These are phyloP conservation scores for Scaptomyza flava DNA, from an alignment of 2,888 invertebrate species.

Conservation along the genomic window DNA sequence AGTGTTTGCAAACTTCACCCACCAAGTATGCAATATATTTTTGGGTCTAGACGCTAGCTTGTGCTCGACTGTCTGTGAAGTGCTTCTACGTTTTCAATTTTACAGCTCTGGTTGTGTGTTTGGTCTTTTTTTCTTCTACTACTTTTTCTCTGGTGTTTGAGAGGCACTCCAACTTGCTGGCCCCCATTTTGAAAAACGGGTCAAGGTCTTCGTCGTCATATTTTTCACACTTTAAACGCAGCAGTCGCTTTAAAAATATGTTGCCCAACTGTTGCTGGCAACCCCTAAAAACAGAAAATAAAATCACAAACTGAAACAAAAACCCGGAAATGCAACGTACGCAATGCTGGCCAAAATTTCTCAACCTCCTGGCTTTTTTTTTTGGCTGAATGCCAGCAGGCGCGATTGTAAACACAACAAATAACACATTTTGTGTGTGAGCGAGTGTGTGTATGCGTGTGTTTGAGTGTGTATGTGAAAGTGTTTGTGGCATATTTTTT, in stretches of 20 bases:
- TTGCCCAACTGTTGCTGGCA: constrained; percentile 66
- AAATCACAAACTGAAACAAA: constrained; percentile 18
- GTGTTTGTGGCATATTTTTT: constrained; percentile 66
- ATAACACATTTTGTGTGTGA: constrained; percentile 58
- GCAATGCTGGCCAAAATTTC: constrained; percentile 42
- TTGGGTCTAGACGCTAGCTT: constrained; percentile 66
- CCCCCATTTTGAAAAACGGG: constrained; percentile 44
- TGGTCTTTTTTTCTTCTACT: not conserved
- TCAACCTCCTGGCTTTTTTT: constrained; percentile 8
- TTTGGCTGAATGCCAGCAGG: constrained; percentile 49
- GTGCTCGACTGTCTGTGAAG: constrained; percentile 48
- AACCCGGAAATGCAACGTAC: constrained; percentile 70
- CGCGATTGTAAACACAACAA: constrained; percentile 74
- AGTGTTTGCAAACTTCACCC: constrained; percentile 65
- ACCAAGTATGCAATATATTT: constrained; percentile 77
- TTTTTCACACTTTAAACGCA: constrained; percentile 64
- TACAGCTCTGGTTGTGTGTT: constrained; percentile 26
- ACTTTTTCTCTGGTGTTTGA: constrained; percentile 6
- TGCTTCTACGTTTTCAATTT: constrained; percentile 59
- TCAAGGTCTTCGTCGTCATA: constrained; percentile 71
- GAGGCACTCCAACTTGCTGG: constrained; percentile 33
- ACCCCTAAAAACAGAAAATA: not conserved
- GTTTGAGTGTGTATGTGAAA: constrained; percentile 19
- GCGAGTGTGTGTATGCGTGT: constrained; percentile 12
- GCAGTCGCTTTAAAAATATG: constrained; percentile 54